Percentiles rank a stretch among this genome's conserved stretches.
Conservation (phyloP, 2,797 vertebrate genomes). For the Taenioides sp. region DNA sequence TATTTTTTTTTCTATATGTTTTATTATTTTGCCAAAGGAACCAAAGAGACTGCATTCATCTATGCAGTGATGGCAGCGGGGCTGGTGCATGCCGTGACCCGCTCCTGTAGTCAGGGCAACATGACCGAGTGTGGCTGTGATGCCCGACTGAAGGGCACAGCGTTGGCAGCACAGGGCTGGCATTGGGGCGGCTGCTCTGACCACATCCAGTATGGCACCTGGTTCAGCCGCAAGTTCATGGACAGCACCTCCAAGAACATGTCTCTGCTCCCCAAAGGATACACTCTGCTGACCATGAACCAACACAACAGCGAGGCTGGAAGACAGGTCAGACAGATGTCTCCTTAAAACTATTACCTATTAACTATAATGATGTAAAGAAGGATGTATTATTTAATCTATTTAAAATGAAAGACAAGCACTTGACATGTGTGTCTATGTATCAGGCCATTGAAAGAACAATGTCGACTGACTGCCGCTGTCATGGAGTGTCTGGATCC, state of each 20-base stretch:
- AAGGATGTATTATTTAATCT: neutral
- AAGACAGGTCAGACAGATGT: conserved; percentile 82
- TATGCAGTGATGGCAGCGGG: conserved; percentile 88
- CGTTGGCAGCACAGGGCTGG: conserved; percentile 84
- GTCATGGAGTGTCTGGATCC: conserved; percentile 95
- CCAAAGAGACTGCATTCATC: conserved; percentile 93
- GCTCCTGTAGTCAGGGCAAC: conserved; percentile 91
- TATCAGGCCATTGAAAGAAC: conserved; percentile 86
- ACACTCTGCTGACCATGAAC: conserved; percentile 79
- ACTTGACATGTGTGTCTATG: neutral
- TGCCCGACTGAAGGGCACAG: conserved; percentile 73
- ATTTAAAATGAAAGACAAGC: neutral
- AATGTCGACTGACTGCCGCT: conserved; percentile 93
- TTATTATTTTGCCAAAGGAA: conserved; percentile 70
- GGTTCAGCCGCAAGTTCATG: conserved; percentile 92
- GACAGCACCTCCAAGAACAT: conserved; percentile 72
- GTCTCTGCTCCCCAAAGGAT: conserved; percentile 59
- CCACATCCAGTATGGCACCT: conserved; percentile 87
- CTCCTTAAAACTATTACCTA: neutral
- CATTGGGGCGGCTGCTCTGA: conserved; percentile 98
- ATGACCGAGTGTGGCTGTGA: conserved; percentile 94
- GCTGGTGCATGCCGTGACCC: conserved; percentile 89
- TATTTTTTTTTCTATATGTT: neutral
- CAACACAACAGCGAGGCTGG: conserved; percentile 94
- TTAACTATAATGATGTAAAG: neutral